Evolutionary conservation across 1,140 invertebrate species (phyloP), one percentile per base, ranked within the genome.

Genomic region (Cherax quadricarinatus): DNA sequence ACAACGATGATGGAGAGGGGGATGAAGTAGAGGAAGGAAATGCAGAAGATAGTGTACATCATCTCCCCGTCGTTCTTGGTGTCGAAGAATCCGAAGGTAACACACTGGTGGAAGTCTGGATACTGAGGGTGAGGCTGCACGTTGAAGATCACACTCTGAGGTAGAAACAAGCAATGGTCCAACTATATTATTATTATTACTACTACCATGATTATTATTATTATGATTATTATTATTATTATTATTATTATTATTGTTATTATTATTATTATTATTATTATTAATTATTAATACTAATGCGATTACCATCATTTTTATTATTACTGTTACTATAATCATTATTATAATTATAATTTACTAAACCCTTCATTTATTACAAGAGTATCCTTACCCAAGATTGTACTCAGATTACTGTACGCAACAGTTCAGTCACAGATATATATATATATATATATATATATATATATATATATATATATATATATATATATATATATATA

Each of bases 51-150:
- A 2, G 93, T 93, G 88, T 93, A 93, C 82, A 92, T 78, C 93
- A 93, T 93, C 87, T 83, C 94, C 91, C 89, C 96, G 95, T 81
- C 95, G 94, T 93, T 96, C 95, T 93, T 95, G 95, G 48, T 95
- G 94, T 60, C 95, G 93, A 96, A 96, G 92, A 95, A 96, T 87
- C 95, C 95, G 94, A 96, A 96, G 21, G 95, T 96, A 10, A 96
- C 95, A 92, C 96, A 96, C 93, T 96, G 96, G 24, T 94, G 94
- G 94, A 95, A 96, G 93, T 95, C 95, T 0, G 93, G 94, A 82
- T 94, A 94, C 7, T 94, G 83, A 0, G 95, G 95, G 93, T 96
- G 95, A 12, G 88, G 93, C 88, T 95, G 95, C 14, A 96, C 94
- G 92, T 95, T 95, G 94, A 96, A 96, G 90, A 96, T 95, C 4